Evolutionary conservation across 2,888 invertebrate genomes (phyloP), one percentile per base, ranked within the genome.

Genomic region (Oscheius sp.): DNA sequence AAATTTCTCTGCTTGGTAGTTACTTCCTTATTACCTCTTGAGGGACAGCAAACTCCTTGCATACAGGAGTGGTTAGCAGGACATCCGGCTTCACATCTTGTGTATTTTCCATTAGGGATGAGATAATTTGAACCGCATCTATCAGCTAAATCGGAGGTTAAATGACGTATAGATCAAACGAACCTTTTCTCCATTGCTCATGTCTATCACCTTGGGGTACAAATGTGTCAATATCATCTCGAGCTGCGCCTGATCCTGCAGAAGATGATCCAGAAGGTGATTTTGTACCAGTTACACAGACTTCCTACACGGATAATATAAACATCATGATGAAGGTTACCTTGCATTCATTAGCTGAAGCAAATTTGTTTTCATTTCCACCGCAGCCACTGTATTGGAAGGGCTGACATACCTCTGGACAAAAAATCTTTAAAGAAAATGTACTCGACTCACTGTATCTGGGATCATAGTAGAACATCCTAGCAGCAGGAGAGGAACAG

Each of bases 321-420:
- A 21, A 1, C 2, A 25, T 23, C 7, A 6, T 25, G 45, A 16
- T 29, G 5, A 35, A 29, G 25, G 18, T 72, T 52, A 72, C 72
- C 21, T 70, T 74, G 49, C 85, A 85, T 56, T 78, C 80, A 25
- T 72, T 70, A 0, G 82, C 76, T 2, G 82, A 75, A 1, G 64
- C 27, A 64, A 79, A 83, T 45, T 78, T 75, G 61, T 83, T 83
- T n/a, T 71, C 75, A 69, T 87, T 85, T n/a, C 85, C 85, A 13
- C 82, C 85, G 68, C 87, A 87, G 23, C 87, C 87, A 46, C 74
- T 73, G 77, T 82, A 87, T 18, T 77, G 75, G 66, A 87, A 85
- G 6, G 87, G 87, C 64, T 87, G 87, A 64, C 87, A 87, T 23
- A 85, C 83, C 72, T 86, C 86, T 85, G 76, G 41, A 81, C 69